phyloP scores from a whole-genome alignment of 2,797 vertebrate species.

The Hafferia zeledoni region DNA sequence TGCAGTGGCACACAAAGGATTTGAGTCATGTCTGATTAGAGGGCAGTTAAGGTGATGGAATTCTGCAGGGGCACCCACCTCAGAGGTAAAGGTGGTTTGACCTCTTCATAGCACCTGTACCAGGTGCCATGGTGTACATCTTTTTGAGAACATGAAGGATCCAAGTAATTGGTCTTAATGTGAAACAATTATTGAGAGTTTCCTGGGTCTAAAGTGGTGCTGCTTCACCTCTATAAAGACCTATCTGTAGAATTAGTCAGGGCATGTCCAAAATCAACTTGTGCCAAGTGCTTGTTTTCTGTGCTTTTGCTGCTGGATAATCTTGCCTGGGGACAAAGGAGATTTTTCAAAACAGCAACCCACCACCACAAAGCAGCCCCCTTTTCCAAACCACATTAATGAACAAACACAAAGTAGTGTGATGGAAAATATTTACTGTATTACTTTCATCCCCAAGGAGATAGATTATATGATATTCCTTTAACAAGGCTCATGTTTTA shows the following conservation, averaged over 20 bases:
- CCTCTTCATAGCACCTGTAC: neutral
- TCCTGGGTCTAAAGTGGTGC: neutral
- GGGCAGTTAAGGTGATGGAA: neutral
- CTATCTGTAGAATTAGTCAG: neutral
- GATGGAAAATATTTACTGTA: neutral
- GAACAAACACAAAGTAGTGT: neutral
- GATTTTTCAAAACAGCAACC: neutral
- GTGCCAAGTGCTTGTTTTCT: neutral
- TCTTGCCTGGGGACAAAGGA: neutral
- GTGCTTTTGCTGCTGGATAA: accelerated
- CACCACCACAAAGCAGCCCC: neutral
- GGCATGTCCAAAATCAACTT: neutral
- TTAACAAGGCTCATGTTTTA: constrained; percentile 18
- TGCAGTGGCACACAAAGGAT: neutral
- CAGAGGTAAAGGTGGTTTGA: neutral
- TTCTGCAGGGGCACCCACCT: neutral
- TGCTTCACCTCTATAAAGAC: neutral
- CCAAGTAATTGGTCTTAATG: neutral
- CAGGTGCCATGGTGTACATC: neutral
- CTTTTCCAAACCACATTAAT: neutral
- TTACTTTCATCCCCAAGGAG: constrained; percentile 10
- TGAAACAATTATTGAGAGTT: neutral
- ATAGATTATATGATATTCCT: neutral
- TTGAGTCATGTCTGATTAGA: neutral
- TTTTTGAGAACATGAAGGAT: neutral